phyloP scores from a whole-genome alignment of 2,888 invertebrate species.

The Laothoe populi region DNA sequence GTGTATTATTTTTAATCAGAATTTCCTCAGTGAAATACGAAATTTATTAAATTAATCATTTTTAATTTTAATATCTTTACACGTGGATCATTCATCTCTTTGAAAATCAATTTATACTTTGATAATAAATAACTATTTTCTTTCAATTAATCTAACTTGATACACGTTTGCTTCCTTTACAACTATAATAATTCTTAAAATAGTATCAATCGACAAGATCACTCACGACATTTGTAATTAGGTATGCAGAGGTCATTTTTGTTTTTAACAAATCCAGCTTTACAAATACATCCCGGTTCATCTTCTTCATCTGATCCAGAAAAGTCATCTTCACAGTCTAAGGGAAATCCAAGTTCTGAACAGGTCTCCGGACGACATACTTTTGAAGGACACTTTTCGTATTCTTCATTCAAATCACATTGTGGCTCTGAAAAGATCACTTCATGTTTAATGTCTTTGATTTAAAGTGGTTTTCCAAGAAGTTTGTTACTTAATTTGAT shows the following conservation, averaged over 20 bases:
- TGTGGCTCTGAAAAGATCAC: constrained; percentile 29
- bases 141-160: no score
- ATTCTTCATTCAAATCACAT: constrained; percentile 33
- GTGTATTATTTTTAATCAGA: no score
- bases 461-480: neutral
- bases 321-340: constrained; percentile 24
- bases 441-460: neutral
- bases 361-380: constrained; percentile 33
- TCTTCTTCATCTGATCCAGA: constrained; percentile 22
- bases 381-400: constrained; percentile 27
- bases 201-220: no score
- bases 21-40: no score
- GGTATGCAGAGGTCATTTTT: constrained; percentile 39
- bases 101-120: no score
- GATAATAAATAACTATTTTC: no score
- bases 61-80: no score
- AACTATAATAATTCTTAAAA: no score
- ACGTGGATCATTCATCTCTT: no score
- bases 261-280: constrained; percentile 37
- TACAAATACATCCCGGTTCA: constrained; percentile 39
- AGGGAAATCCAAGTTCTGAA: constrained; percentile 30
- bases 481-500: no score
- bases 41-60: no score
- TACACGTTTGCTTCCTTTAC: no score
- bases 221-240: constrained; percentile 34